phyloP scores from a whole-genome alignment of 2,797 vertebrate genomes.

The Naso thynnoides region DNA sequence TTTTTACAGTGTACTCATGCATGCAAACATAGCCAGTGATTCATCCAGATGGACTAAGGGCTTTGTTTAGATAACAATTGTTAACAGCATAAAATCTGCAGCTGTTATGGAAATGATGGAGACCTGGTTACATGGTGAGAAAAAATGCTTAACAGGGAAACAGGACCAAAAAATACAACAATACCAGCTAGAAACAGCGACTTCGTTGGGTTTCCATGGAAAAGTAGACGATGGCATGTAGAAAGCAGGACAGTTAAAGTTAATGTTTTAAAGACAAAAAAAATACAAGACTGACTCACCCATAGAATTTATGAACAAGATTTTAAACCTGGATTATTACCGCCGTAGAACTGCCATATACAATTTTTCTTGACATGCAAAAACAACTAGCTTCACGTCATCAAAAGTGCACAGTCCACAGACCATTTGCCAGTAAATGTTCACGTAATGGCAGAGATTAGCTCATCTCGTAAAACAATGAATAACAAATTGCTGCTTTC shows the following conservation, averaged over 20 bases:
- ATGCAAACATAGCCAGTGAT: constrained; percentile 33
- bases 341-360: constrained; percentile 55
- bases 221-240: constrained; percentile 51
- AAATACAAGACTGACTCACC: constrained; percentile 43
- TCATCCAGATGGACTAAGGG: constrained; percentile 37
- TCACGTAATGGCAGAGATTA: constrained; percentile 68
- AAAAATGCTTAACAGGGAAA: constrained; percentile 24
- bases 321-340: constrained; percentile 73
- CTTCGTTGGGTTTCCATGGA: constrained; percentile 32
- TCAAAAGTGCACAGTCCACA: constrained; percentile 44
- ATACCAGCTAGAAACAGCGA: constrained; percentile 29
- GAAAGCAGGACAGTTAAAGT: constrained; percentile 63
- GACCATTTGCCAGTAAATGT: constrained; percentile 48
- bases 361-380: constrained; percentile 50
- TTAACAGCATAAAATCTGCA: constrained; percentile 53
- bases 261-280: constrained; percentile 57
- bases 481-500: constrained; percentile 75
- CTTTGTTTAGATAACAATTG: constrained; percentile 44
- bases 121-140: constrained; percentile 18
- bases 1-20: constrained; percentile 18
- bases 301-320: constrained; percentile 70
- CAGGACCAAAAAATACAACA: constrained; percentile 49
- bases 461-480: constrained; percentile 75
- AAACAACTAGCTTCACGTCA: constrained; percentile 46
- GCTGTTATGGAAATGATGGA: constrained; percentile 48